phyloP scores from a whole-genome alignment of 2,888 invertebrate genomes.

The Ceratothoa steindachneri region DNA sequence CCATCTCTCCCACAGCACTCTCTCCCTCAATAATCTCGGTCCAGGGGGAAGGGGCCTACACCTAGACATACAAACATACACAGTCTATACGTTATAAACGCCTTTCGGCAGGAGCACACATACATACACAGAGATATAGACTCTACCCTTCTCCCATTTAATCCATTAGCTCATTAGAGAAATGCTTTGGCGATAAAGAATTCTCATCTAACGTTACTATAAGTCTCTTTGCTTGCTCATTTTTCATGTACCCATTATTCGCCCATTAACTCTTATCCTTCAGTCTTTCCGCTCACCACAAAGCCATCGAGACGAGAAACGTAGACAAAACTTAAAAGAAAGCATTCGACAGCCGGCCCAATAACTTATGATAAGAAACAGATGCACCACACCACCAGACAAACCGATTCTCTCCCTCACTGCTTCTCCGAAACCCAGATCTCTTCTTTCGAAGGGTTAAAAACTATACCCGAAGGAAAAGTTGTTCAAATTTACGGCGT shows the following conservation, averaged over 20 bases:
- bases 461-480: slow-evolving; percentile 8
- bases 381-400: no score
- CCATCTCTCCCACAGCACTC: not conserved
- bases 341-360: not conserved
- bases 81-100: no score
- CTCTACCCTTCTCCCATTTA: not conserved
- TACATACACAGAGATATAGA: no score
- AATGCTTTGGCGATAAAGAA: not conserved
- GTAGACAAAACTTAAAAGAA: slow-evolving; percentile 8
- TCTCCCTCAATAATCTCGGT: not conserved
- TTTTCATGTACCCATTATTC: not conserved
- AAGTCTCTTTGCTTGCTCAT: not conserved
- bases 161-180: not conserved
- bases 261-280: not conserved
- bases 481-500: slow-evolving; percentile 10
- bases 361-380: not conserved
- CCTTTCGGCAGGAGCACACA: no score
- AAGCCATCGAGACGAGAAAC: not conserved
- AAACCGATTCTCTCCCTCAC: not conserved
- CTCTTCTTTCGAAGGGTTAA: slow-evolving; percentile 12
- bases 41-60: no score
- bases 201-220: not conserved
- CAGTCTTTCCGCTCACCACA: not conserved
- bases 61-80: no score
- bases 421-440: slow-evolving; percentile 1